A percentile compares a stretch with the other conserved stretches of the same genome.
Conservation (phyloP, 2,113 vertebrate species). For the Menura novaehollandiae region DNA sequence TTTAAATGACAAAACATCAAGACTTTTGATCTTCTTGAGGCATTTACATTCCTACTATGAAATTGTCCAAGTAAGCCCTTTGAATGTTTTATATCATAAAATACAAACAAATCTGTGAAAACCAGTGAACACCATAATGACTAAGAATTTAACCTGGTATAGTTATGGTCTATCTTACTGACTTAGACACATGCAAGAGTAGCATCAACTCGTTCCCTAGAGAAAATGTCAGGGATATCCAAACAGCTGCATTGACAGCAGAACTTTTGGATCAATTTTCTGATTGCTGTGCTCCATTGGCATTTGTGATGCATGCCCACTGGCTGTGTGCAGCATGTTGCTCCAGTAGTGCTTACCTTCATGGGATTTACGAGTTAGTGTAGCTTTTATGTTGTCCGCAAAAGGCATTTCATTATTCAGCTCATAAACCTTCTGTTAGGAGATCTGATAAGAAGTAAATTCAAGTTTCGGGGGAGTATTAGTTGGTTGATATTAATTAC, state of each 20-base stretch:
- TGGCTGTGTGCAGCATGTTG: neutral
- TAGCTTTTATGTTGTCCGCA: slow-evolving; percentile 8
- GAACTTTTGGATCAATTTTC: neutral
- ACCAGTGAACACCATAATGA: neutral
- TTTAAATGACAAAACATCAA: neutral
- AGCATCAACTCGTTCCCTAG: neutral
- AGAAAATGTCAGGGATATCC: neutral
- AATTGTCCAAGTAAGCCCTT: neutral
- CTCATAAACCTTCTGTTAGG: slow-evolving; percentile 1
- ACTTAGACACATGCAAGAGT: neutral
- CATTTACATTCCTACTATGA: neutral
- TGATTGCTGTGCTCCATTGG: neutral
- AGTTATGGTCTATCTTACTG: neutral
- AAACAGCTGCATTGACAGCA: neutral
- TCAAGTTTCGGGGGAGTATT: neutral
- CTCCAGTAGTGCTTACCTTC: neutral
- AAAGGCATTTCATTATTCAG: slow-evolving; percentile 11
- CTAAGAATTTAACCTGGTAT: neutral
- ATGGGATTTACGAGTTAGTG: neutral
- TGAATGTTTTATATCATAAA: neutral
- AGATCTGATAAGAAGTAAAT: neutral
- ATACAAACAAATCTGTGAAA: neutral
- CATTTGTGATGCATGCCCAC: neutral
- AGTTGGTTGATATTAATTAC: neutral
- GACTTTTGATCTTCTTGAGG: neutral